Conservation (phyloP, 2,797 vertebrate genomes). For the Chiloscyllium punctatum region DNA sequence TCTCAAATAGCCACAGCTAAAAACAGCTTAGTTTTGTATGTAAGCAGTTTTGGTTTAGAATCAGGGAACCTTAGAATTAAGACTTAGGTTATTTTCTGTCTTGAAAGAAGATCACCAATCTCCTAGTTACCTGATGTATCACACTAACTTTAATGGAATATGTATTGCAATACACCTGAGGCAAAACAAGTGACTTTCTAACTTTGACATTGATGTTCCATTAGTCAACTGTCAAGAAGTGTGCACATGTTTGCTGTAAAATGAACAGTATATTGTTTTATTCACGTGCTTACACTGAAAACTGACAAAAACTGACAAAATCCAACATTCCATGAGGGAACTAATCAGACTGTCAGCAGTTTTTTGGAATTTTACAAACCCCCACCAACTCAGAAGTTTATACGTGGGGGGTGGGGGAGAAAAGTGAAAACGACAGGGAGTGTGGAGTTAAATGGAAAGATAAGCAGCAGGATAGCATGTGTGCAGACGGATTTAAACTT, state of each 20-base stretch:
- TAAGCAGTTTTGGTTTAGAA: not conserved
- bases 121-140: not conserved
- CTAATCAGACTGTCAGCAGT: not conserved
- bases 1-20: not conserved
- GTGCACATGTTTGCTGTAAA: not conserved
- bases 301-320: not conserved
- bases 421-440: no score
- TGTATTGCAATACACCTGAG: not conserved
- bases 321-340: not conserved
- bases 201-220: not conserved
- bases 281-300: not conserved
- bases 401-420: no score
- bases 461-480: no score
- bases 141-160: not conserved
- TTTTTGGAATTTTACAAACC: not conserved
- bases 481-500: no score
- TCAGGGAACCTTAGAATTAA: not conserved
- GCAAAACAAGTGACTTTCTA: not conserved
- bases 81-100: not conserved
- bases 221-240: not conserved
- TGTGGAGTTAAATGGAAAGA: no score
- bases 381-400: no score
- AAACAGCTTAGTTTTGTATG: not conserved
- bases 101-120: not conserved
- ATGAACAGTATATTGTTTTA: not conserved